Evolutionary conservation across 2,797 vertebrate genomes (phyloP).

Genomic region (Moxostoma hubbsi): DNA sequence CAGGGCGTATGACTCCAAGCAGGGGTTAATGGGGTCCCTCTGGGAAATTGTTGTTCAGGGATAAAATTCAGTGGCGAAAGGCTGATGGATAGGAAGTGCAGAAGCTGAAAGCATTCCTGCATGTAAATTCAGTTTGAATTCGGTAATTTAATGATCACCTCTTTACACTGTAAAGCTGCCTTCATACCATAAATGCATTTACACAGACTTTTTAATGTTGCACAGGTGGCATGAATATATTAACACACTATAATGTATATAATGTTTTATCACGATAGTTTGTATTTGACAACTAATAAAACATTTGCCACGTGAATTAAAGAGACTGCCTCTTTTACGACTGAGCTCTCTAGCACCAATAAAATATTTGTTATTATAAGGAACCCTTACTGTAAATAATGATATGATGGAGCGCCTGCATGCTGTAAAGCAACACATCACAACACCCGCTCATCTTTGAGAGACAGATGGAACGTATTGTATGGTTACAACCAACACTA

Average conservation of each 20-base stretch:
- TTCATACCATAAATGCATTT: too few relatives aligned
- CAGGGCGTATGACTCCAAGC: constrained; percentile 60
- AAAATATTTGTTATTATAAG: constrained; percentile 68
- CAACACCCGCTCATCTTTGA: background rate
- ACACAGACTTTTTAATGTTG: too few relatives aligned
- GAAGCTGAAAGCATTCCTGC: background rate
- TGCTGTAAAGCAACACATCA: background rate
- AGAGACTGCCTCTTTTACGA: too few relatives aligned
- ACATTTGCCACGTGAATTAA: too few relatives aligned
- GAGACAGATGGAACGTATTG: background rate
- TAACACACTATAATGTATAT: too few relatives aligned
- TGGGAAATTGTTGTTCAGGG: constrained; percentile 64
- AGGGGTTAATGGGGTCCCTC: constrained; percentile 74
- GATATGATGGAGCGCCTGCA: background rate
- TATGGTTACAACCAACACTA: constrained; percentile 17
- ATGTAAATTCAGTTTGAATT: background rate
- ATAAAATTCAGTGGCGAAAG: constrained; percentile 50
- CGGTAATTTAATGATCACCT: too few relatives aligned
- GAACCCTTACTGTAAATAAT: constrained; percentile 66
- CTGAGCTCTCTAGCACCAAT: constrained; percentile 67
- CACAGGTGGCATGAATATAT: too few relatives aligned
- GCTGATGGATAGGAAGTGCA: constrained; percentile 41
- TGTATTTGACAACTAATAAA: too few relatives aligned
- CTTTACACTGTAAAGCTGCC: too few relatives aligned
- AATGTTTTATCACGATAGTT: too few relatives aligned